Evolutionary conservation across 1,140 invertebrate species (phyloP).

Genomic region (Heliconius congener): DNA sequence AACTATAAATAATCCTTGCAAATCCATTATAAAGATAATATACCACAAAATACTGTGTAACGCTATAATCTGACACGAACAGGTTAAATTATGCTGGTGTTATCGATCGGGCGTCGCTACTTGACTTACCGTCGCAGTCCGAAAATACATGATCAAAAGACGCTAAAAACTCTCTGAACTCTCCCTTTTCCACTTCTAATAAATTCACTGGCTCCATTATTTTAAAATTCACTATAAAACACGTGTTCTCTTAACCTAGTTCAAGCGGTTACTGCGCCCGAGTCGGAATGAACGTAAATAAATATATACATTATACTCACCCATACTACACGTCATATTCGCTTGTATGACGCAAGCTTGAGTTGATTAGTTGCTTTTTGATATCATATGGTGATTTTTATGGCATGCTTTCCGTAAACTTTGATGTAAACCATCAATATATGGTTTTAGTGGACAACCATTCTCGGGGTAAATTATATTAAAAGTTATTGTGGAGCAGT

Average conservation of each 20-base stretch:
- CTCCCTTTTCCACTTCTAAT: constrained; percentile 43
- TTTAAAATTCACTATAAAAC: constrained; percentile 39
- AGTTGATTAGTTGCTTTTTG: not conserved
- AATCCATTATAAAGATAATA: not conserved
- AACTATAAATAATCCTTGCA: not conserved
- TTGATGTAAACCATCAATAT: not conserved
- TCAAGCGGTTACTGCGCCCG: constrained; percentile 42
- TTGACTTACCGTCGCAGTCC: constrained; percentile 72
- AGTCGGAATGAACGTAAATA: constrained; percentile 31
- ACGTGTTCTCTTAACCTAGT: constrained; percentile 57
- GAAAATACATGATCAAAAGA: constrained; percentile 75
- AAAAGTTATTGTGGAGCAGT: no score
- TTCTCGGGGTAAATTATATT: not conserved
- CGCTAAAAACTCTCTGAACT: constrained; percentile 62
- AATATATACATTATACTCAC: constrained; percentile 19
- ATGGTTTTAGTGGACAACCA: not conserved
- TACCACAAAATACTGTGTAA: not conserved
- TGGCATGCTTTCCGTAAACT: not conserved
- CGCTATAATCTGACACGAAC: not conserved
- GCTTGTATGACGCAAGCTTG: not conserved
- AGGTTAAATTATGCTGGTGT: not conserved
- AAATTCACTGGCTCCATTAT: constrained; percentile 62
- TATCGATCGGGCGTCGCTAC: constrained; percentile 24
- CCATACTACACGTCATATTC: not conserved
- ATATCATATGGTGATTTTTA: not conserved